Conservation (phyloP, 2,113 vertebrate species). For the Mastomys natalensis region DNA sequence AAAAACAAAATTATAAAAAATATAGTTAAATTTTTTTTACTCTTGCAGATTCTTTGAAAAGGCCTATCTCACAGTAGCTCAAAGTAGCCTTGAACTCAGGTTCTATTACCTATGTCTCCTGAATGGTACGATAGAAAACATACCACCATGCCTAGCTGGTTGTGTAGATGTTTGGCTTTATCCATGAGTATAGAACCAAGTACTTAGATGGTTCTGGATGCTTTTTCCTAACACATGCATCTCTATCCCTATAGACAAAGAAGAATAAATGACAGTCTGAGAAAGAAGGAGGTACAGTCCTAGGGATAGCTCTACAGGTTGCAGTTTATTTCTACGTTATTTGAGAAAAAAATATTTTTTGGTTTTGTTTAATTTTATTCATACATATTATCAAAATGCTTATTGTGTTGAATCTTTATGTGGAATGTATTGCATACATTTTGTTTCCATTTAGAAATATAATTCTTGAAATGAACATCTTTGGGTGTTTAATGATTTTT, state of each 20-base stretch:
- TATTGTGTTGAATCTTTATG: not conserved
- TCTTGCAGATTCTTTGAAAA: not conserved
- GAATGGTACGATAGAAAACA: not conserved
- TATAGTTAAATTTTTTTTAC: not conserved
- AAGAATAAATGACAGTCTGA: not conserved
- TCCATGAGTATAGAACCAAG: not conserved
- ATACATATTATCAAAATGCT: not conserved
- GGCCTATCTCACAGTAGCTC: not conserved
- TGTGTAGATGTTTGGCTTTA: not conserved
- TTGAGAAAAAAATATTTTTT: no score
- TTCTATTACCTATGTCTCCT: not conserved
- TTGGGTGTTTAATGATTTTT: not conserved
- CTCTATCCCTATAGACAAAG: not conserved
- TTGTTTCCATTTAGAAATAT: not conserved
- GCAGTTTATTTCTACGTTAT: not conserved
- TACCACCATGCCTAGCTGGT: no score
- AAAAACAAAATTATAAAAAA: not conserved
- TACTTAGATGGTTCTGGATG: not conserved
- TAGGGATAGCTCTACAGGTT: not conserved
- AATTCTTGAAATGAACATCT: conserved; percentile 20
- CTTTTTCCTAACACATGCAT: not conserved
- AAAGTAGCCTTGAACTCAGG: no score
- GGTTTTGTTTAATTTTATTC: conserved; percentile 13
- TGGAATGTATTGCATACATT: conserved; percentile 3
- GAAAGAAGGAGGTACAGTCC: not conserved